These are phyloP conservation scores for Ommatoiulus sabulosus DNA, from an alignment of 2,888 invertebrate genomes.

Conservation along the genomic window DNA sequence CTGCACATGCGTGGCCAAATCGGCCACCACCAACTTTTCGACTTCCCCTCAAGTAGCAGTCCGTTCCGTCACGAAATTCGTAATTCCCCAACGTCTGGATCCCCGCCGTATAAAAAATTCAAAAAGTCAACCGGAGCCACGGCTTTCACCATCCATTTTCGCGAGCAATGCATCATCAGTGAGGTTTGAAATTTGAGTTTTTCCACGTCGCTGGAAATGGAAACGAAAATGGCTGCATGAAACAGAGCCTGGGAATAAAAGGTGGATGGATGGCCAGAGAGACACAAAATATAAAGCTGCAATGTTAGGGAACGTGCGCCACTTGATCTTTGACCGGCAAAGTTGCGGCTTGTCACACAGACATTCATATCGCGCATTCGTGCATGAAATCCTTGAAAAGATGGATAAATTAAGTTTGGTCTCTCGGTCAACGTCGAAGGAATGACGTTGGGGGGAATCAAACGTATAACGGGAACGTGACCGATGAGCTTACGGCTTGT, in stretches of 20 bases:
- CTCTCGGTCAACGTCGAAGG: not conserved
- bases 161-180: slow-evolving; percentile 51
- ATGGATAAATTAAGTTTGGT: not conserved
- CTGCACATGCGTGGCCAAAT: too few species aligned
- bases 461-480: not conserved
- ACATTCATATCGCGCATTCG: not conserved
- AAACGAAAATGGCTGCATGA: slow-evolving; percentile 38
- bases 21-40: not conserved
- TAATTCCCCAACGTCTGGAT: not conserved
- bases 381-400: slow-evolving; percentile 8
- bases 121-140: slow-evolving; percentile 10
- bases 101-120: slow-evolving; percentile 15
- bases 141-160: slow-evolving; percentile 33
- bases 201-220: slow-evolving; percentile 41
- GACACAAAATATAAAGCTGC: not conserved
- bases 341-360: slow-evolving; percentile 24
- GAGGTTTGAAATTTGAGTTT: slow-evolving; percentile 52
- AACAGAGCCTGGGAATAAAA: not conserved
- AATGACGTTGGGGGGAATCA: not conserved
- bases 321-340: slow-evolving; percentile 14
- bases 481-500: not conserved
- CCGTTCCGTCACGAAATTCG: not conserved
- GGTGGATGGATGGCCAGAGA: slow-evolving; percentile 2
- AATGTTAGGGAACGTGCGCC: too few species aligned
- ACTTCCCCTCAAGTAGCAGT: not conserved